Evolutionary conservation across 1,140 invertebrate genomes (phyloP), one percentile per base, ranked within the genome.

Genomic region (Drosophila nigrodunni): DNA sequence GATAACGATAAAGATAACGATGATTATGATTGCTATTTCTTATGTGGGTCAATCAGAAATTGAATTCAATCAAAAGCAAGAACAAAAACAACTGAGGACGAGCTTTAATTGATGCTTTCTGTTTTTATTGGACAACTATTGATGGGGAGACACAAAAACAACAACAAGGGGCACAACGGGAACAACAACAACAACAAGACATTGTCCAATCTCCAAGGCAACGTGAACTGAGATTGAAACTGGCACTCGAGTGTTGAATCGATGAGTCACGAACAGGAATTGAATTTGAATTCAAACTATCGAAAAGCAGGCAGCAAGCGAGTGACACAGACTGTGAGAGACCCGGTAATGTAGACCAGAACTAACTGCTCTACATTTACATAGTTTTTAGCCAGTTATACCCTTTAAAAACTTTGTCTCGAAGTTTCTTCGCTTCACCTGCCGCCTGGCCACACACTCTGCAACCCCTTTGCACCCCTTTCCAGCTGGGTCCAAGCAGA

Each of bases 231-330:
- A 67, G 64, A 67, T 57, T 57, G 39, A 50, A 43, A 54, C 55
- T 41, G 54, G 47, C 54, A 62, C 43, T 52, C 57, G 18, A 30
- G 25, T 25, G 25, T 65, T 62, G 66, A 49, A 43, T 67, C 70
- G 52, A 74, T 88, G 85, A 88, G 80, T 88, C 85, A 88, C 78
- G 46, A 88, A 88, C 85, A 74, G 85, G 85, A 82, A 74, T 74
- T 77, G 71, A 60, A 86, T 76, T 64, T 58, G 68, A 34, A 30
- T 54, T n/a, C n/a, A 37, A 49, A 44, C 61, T 54, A 35, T 43
- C 21, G 37, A 50, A n/a, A 50, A 34, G 37, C 25, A 30, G 3
- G 25, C 25, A 5, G 25, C 4, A 30, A 30, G 25, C 3, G 25
- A 30, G 25, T 30, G 25, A 30, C 25, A 0, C 2, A 3, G 25